Conservation (phyloP, 2,797 vertebrate genomes). For the Hyperoplus immaculatus region DNA sequence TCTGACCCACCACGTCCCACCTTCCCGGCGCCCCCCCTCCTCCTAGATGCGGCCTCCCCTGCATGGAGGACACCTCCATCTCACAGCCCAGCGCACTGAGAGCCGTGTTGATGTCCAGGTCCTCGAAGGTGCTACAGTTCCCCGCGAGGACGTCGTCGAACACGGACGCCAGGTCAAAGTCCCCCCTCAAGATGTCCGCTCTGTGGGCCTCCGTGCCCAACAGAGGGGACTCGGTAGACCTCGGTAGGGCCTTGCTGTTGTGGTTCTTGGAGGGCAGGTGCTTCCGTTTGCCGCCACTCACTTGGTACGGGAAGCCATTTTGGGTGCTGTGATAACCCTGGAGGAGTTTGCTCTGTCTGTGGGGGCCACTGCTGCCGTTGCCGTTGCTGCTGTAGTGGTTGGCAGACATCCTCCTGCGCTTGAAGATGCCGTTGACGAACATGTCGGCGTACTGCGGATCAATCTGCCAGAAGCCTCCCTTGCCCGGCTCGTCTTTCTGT, state of each 20-base stretch:
- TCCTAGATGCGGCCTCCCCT: conserved; percentile 76
- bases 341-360: conserved; percentile 80
- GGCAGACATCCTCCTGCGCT: conserved; percentile 88
- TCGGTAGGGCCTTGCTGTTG: conserved; percentile 64
- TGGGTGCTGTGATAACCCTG: conserved; percentile 71
- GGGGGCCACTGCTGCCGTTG: conserved; percentile 36
- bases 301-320: conserved; percentile 75
- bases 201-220: conserved; percentile 82
- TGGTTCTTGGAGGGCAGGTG: conserved; percentile 70
- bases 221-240: conserved; percentile 82
- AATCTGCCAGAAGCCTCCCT: conserved; percentile 91
- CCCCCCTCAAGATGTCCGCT: conserved; percentile 82
- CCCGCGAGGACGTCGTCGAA: conserved; percentile 87
- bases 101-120: conserved; percentile 89
- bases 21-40: conserved; percentile 81
- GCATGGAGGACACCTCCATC: conserved; percentile 81
- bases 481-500: conserved; percentile 90
- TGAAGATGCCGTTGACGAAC: conserved; percentile 91
- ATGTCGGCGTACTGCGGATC: conserved; percentile 90
- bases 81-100: conserved; percentile 88
- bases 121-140: conserved; percentile 89
- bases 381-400: conserved; percentile 76
- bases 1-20: conserved; percentile 65
- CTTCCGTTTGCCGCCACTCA: conserved; percentile 73
- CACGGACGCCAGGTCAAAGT: conserved; percentile 88